Evolutionary conservation across 1,140 invertebrate species (phyloP).

Genomic region (Leptinotarsa texana): DNA sequence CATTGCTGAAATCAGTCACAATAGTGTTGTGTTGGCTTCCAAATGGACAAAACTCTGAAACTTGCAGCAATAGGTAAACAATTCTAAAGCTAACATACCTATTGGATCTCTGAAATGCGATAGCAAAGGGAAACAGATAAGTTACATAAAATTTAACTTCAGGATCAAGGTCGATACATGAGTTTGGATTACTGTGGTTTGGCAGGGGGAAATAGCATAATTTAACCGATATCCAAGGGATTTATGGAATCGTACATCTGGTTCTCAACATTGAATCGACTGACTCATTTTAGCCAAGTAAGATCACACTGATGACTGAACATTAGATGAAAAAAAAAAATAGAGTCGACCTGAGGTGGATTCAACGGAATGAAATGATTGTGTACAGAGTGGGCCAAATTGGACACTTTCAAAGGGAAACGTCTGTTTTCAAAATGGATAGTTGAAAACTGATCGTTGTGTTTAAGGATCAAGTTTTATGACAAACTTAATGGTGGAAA

Average conservation of each 20-base stretch:
- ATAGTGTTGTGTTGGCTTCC: background rate
- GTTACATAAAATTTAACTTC: conserved; percentile 35
- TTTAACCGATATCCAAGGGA: background rate
- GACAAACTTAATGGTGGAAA: too few relatives aligned
- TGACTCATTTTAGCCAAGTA: background rate
- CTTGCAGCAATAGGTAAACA: conserved; percentile 19
- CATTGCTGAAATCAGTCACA: background rate
- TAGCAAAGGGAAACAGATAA: conserved; percentile 47
- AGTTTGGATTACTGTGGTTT: background rate
- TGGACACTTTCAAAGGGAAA: too few relatives aligned
- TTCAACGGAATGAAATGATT: too few relatives aligned
- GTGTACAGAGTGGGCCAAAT: too few relatives aligned
- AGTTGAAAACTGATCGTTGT: too few relatives aligned
- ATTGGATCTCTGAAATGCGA: conserved; percentile 52
- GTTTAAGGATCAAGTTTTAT: too few relatives aligned
- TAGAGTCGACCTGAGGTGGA: background rate
- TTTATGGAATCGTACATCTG: background rate
- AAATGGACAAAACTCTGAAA: conserved; percentile 26
- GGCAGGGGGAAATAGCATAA: background rate
- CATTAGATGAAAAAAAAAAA: background rate
- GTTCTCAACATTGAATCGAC: background rate
- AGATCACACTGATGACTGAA: background rate
- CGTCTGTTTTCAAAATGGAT: too few relatives aligned
- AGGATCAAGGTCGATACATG: conserved; percentile 12
- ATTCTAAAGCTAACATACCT: conserved; percentile 52